These are phyloP conservation scores for Aradophagus sp. DNA, from an alignment of 1,140 invertebrate species.

Conservation along the genomic window DNA sequence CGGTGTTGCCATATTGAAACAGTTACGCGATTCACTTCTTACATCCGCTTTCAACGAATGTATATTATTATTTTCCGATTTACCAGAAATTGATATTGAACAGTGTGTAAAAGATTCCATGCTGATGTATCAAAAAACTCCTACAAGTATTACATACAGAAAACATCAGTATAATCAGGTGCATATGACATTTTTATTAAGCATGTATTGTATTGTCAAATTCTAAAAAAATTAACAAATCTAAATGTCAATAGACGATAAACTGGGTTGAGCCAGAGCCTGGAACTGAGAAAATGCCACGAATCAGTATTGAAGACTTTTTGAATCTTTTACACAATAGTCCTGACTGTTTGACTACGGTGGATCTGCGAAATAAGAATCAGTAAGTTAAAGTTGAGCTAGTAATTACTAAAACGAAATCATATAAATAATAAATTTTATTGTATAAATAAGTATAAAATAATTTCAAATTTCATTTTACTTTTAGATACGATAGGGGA, in stretches of 20 bases:
- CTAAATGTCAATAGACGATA: conserved; percentile 77
- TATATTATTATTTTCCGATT: conserved; percentile 96
- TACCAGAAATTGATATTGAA: conserved; percentile 98
- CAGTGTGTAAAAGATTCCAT: conserved; percentile 92
- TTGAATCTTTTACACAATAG: conserved; percentile 81
- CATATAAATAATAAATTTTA: not conserved
- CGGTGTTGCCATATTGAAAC: conserved; percentile 93
- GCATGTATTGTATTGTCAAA: too few relatives aligned
- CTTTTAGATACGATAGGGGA: conserved; percentile 81
- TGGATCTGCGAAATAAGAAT: conserved; percentile 84
- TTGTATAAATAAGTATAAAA: conserved; percentile 1
- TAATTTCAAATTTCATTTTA: conserved; percentile 30
- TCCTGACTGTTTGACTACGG: conserved; percentile 81
- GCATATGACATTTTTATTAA: not conserved
- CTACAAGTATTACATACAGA: conserved; percentile 89
- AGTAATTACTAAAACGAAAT: too few relatives aligned
- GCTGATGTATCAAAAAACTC: conserved; percentile 89
- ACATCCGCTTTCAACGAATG: conserved; percentile 97
- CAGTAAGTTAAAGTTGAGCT: conserved; percentile 82
- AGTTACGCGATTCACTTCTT: conserved; percentile 88
- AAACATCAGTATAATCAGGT: conserved; percentile 80
- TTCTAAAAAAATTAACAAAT: too few relatives aligned
- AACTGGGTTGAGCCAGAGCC: conserved; percentile 74
- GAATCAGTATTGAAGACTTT: conserved; percentile 90
- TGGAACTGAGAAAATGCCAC: conserved; percentile 76